Percentiles rank a stretch among this genome's conserved stretches.
These are phyloP conservation scores for Paratilapia polleni DNA, from an alignment of 2,113 vertebrate genomes.

Conservation along the genomic window DNA sequence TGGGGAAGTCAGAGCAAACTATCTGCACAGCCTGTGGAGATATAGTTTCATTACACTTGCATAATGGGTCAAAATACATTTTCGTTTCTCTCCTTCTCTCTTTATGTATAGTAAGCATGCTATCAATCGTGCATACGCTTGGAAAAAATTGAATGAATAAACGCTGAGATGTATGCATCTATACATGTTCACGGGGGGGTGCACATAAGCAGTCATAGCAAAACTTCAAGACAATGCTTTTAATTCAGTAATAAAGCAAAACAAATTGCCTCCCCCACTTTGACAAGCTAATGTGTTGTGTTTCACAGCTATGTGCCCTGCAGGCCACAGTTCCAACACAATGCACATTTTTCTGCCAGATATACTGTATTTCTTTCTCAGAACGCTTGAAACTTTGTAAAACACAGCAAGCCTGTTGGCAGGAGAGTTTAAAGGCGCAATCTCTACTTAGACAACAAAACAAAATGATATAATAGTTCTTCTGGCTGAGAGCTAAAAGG, in stretches of 20 bases:
- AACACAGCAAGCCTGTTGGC: slow-evolving; percentile 13
- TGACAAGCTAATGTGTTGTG: slow-evolving; percentile 69
- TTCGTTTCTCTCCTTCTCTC: slow-evolving; percentile 1
- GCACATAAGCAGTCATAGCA: not conserved
- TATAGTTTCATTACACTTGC: slow-evolving; percentile 55
- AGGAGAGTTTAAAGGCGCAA: slow-evolving; percentile 38
- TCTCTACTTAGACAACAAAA: slow-evolving; percentile 36
- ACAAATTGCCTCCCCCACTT: slow-evolving; percentile 63
- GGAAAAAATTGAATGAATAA: not conserved
- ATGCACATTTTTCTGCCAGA: slow-evolving; percentile 26
- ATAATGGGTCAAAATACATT: slow-evolving; percentile 57
- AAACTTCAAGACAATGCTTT: slow-evolving; percentile 21
- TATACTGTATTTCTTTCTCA: slow-evolving; percentile 29
- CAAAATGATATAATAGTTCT: slow-evolving; percentile 21
- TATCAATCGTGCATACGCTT: slow-evolving; percentile 46
- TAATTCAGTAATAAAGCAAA: slow-evolving; percentile 65
- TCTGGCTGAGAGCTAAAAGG: slow-evolving; percentile 15
- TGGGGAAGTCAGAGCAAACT: slow-evolving; percentile 41
- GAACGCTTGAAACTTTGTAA: slow-evolving; percentile 32
- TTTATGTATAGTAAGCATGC: slow-evolving; percentile 31
- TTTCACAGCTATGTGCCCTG: slow-evolving; percentile 49
- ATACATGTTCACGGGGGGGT: not conserved
- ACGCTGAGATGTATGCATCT: not conserved
- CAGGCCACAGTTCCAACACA: slow-evolving; percentile 22
- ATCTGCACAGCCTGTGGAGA: slow-evolving; percentile 44